Percentiles rank a stretch among this genome's conserved stretches.
Evolutionary conservation across 2,113 vertebrate species (phyloP).

Genomic region (Cacatua alba): DNA sequence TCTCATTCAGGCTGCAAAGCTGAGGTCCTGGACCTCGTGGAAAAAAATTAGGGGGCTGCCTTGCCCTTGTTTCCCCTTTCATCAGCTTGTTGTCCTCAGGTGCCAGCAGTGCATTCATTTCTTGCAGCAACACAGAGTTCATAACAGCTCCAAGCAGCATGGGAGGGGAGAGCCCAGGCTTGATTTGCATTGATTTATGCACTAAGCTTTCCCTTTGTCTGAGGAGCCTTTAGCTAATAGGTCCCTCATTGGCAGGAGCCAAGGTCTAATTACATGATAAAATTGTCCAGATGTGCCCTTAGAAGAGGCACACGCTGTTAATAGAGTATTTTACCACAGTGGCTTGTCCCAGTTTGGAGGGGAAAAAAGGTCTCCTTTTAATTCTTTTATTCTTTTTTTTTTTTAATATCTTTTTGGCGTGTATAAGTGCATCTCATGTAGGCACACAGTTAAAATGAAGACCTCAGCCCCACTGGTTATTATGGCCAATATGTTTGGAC

Average conservation of each 20-base stretch:
- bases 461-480: neutral
- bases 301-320: neutral
- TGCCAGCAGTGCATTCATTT: neutral
- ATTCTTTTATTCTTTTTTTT: neutral
- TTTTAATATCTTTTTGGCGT: neutral
- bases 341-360: neutral
- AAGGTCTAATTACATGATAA: neutral
- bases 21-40: neutral
- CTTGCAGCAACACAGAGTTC: neutral
- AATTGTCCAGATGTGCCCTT: constrained; percentile 18
- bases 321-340: neutral
- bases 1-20: neutral
- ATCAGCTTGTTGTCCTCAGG: neutral
- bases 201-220: constrained; percentile 15
- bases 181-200: constrained; percentile 23
- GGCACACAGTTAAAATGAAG: neutral
- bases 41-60: neutral
- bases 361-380: neutral
- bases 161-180: neutral
- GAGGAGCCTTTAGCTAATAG: neutral
- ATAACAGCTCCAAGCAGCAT: neutral
- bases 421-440: neutral
- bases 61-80: neutral
- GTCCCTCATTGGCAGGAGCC: neutral
- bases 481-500: neutral